Evolutionary conservation across 2,113 vertebrate species (phyloP).

Genomic region (Thoracochromis brauschi): DNA sequence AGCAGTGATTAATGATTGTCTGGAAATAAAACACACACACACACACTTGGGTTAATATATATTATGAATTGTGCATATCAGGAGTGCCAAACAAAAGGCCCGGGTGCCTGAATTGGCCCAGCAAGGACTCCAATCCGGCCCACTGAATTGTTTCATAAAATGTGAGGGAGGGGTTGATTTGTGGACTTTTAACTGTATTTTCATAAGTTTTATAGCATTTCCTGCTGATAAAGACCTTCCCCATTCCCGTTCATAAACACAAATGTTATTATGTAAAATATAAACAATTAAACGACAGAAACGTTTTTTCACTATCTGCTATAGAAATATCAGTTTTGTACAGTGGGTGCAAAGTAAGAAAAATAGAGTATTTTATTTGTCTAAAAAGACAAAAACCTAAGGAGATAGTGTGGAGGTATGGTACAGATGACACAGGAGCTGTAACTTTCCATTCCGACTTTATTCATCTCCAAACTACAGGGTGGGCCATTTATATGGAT

Average conservation of each 20-base stretch:
- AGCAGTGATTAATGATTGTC: background rate
- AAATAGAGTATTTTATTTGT: background rate
- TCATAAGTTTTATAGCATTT: background rate
- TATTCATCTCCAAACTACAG: background rate
- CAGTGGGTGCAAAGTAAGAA: background rate
- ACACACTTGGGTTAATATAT: background rate
- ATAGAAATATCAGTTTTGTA: background rate
- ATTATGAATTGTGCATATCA: background rate
- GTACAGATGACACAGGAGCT: background rate
- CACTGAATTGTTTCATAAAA: too few species aligned
- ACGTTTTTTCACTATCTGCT: background rate
- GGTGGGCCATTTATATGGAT: background rate
- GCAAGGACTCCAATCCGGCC: background rate
- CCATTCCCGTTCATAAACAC: background rate
- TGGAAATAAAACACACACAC: background rate
- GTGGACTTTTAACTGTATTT: background rate
- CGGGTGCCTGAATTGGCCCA: accelerated
- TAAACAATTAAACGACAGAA: background rate
- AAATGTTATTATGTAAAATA: background rate
- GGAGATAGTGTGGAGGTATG: background rate
- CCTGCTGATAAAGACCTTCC: background rate
- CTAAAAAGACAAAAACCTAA: background rate
- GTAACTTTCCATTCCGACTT: background rate
- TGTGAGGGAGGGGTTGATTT: background rate
- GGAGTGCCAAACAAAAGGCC: too few species aligned